Evolutionary conservation across 2,888 invertebrate genomes (phyloP).

Genomic region (Ophion ventricosus): DNA sequence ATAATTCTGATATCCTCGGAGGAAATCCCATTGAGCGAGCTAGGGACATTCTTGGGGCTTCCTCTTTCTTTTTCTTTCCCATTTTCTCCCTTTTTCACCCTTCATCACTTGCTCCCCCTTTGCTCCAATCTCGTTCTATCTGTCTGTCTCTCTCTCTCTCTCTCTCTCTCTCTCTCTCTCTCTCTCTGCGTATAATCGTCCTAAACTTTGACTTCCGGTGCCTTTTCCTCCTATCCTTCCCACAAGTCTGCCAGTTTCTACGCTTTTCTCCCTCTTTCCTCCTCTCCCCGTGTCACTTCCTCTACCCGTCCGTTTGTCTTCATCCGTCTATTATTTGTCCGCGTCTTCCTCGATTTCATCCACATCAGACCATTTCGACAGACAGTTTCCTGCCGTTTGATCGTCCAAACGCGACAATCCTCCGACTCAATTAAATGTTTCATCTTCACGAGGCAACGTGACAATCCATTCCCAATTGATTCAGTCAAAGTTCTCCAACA

Average conservation of each 20-base stretch:
- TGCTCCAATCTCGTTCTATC: background rate
- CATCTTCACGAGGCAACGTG: background rate
- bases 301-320: background rate
- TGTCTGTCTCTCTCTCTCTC: too few relatives aligned
- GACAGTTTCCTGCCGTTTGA: background rate
- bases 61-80: background rate
- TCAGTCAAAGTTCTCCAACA: background rate
- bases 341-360: background rate
- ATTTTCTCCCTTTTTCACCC: constrained; percentile 20
- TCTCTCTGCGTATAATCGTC: background rate
- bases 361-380: background rate
- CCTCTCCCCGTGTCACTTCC: background rate
- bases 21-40: constrained; percentile 70
- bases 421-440: background rate
- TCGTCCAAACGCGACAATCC: constrained; percentile 1
- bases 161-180: background rate
- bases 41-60: constrained; percentile 42
- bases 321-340: background rate
- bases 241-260: background rate
- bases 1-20: constrained; percentile 73
- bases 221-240: background rate
- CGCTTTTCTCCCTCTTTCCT: background rate
- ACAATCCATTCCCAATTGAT: background rate
- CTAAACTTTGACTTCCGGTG: background rate
- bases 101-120: background rate